phyloP scores from a whole-genome alignment of 2,113 vertebrate genomes.

The Hippolais icterina region DNA sequence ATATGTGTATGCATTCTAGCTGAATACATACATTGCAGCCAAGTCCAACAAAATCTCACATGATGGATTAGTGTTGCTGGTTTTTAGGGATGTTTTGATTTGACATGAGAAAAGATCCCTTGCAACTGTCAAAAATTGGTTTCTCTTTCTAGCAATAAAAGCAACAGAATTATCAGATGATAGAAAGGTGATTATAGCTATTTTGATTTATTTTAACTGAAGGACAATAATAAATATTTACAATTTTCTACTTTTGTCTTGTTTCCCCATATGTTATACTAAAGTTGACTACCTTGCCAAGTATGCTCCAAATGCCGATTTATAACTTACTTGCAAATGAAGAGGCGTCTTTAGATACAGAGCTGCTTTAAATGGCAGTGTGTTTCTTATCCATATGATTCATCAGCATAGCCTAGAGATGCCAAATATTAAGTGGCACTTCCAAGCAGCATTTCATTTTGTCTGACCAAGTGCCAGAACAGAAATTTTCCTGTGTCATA shows the following conservation, averaged over 20 bases:
- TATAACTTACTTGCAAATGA: background rate
- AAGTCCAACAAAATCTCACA: background rate
- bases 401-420: background rate
- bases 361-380: background rate
- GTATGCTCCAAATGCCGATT: background rate
- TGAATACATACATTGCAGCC: background rate
- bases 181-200: background rate
- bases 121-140: background rate
- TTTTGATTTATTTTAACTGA: background rate
- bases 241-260: background rate
- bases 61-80: background rate
- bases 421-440: background rate
- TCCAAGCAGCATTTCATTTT: slow-evolving; percentile 10
- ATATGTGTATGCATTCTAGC: background rate
- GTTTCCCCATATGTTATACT: background rate
- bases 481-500: background rate
- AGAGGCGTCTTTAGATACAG: background rate
- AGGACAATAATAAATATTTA: slow-evolving; percentile 10
- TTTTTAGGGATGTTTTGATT: background rate
- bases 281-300: background rate
- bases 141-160: background rate
- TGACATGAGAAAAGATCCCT: background rate
- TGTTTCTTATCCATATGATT: background rate
- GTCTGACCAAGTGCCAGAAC: background rate
- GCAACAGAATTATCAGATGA: background rate